Conservation (phyloP, 2,797 vertebrate species). For the Rhinogobio ventralis region DNA sequence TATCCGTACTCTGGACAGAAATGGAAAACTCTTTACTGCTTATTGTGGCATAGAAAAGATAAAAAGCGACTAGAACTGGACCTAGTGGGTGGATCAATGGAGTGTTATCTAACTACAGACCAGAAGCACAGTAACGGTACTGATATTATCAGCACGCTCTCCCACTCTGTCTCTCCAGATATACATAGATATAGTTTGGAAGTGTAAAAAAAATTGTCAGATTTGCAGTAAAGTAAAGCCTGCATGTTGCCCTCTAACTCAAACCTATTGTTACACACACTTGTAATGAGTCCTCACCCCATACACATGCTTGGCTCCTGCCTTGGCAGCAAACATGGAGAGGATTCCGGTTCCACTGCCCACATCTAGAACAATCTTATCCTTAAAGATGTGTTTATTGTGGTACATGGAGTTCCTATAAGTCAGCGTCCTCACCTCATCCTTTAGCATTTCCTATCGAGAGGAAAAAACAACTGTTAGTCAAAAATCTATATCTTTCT, state of each 20-base stretch:
- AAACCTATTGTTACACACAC: slow-evolving; percentile 4
- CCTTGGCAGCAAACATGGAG: slow-evolving; percentile 98
- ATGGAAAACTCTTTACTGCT: background rate
- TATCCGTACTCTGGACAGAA: background rate
- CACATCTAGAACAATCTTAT: slow-evolving; percentile 95
- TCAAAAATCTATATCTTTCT: no score
- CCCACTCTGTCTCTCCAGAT: slow-evolving; percentile 15
- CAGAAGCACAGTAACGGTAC: slow-evolving; percentile 16
- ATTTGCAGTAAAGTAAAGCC: slow-evolving; percentile 16
- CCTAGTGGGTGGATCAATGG: slow-evolving; percentile 37
- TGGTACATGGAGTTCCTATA: slow-evolving; percentile 99
- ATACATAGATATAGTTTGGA: slow-evolving; percentile 8
- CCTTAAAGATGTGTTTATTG: slow-evolving; percentile 98
- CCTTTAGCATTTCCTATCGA: slow-evolving; percentile 95
- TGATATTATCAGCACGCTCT: slow-evolving; percentile 25
- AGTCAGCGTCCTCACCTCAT: slow-evolving; percentile 95
- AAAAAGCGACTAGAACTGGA: slow-evolving; percentile 28
- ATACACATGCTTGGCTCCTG: slow-evolving; percentile 95
- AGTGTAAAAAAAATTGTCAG: background rate
- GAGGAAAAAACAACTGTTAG: background rate
- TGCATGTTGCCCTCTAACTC: background rate
- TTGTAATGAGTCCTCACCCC: slow-evolving; percentile 78
- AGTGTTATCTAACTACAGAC: slow-evolving; percentile 35
- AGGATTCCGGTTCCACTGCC: slow-evolving; percentile 97
- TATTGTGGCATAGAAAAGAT: slow-evolving; percentile 5